phyloP scores from a whole-genome alignment of 2,888 invertebrate genomes.

The Drosophila infuscata region DNA sequence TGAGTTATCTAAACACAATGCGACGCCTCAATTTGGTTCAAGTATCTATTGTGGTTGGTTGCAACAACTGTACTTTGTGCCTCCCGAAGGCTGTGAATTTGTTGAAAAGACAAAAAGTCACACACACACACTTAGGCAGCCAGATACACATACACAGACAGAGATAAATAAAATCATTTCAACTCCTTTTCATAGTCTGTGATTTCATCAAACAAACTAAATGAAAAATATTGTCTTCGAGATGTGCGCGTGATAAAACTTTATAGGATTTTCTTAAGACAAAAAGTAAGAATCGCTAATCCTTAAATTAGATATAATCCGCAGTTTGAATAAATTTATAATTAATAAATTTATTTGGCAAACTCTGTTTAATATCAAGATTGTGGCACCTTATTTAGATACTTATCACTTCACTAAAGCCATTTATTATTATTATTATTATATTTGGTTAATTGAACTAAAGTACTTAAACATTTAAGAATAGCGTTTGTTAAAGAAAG shows the following conservation, averaged over 20 bases:
- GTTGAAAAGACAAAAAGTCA: constrained; percentile 60
- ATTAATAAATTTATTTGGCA: not conserved
- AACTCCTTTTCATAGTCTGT: constrained; percentile 75
- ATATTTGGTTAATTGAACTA: not conserved
- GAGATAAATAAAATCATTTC: constrained; percentile 63
- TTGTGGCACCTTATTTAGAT: not conserved
- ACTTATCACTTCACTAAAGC: no score
- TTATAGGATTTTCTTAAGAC: not conserved
- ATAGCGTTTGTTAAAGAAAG: no score
- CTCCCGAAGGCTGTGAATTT: constrained; percentile 38
- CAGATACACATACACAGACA: constrained; percentile 25
- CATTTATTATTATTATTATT: no score
- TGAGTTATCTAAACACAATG: constrained; percentile 63
- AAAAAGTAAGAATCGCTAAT: not conserved
- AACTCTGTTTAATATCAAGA: not conserved
- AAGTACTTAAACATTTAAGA: not conserved
- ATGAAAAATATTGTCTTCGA: constrained; percentile 31
- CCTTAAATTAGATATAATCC: not conserved
- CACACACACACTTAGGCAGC: constrained; percentile 24
- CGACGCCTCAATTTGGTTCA: constrained; percentile 74
- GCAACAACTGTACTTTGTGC: constrained; percentile 62
- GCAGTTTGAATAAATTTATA: not conserved
- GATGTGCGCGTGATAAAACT: constrained; percentile 32
- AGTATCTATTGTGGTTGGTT: constrained; percentile 66
- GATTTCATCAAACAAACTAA: constrained; percentile 76